Evolutionary conservation across 2,797 vertebrate genomes (phyloP).

Genomic region (Hylomyscus alleni): DNA sequence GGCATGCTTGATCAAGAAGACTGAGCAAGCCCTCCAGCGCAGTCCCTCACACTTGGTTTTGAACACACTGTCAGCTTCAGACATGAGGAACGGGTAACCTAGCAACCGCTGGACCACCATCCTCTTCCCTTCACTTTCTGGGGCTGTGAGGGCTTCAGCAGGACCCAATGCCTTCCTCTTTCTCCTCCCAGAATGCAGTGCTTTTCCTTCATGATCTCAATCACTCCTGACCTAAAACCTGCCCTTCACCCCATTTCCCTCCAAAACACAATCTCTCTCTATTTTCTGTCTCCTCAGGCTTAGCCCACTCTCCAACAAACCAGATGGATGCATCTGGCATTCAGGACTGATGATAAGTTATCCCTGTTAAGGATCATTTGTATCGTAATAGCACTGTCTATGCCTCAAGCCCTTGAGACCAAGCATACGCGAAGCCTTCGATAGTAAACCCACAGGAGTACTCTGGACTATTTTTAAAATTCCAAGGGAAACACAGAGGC

Average conservation of each 20-base stretch:
- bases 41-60: background rate
- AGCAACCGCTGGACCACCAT: background rate
- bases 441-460: background rate
- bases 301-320: background rate
- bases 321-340: slow-evolving; percentile 16
- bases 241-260: background rate
- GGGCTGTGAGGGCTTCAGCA: background rate
- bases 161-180: background rate
- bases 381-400: slow-evolving; percentile 18
- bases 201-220: background rate
- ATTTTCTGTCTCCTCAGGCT: background rate
- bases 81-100: background rate
- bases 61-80: background rate
- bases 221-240: background rate
- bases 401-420: background rate
- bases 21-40: background rate
- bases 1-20: background rate
- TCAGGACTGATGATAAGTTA: background rate
- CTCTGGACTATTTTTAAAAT: background rate
- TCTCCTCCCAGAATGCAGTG: background rate
- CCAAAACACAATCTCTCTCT: background rate
- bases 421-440: slow-evolving; percentile 1
- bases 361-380: slow-evolving; percentile 28
- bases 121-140: background rate
- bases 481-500: slow-evolving; percentile 41